Evolutionary conservation across 2,113 vertebrate genomes (phyloP).

Genomic region (Psilopsiagon aymara): DNA sequence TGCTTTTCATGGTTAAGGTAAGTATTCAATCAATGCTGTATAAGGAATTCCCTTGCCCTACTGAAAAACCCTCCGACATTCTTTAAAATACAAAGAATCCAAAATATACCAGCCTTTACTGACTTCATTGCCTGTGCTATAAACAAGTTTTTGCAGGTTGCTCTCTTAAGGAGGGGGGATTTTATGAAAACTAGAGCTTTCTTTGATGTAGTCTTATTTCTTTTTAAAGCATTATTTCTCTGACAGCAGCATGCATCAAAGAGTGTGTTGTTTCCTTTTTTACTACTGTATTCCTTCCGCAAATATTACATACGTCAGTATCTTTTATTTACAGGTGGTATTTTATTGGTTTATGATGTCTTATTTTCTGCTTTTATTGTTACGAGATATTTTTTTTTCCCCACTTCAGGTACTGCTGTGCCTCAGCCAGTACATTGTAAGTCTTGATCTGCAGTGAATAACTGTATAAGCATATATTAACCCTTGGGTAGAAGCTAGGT

Average conservation of each 20-base stretch:
- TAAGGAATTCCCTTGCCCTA: not conserved
- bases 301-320: not conserved
- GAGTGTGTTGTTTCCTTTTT: not conserved
- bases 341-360: not conserved
- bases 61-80: accelerated
- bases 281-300: not conserved
- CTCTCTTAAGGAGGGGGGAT: not conserved
- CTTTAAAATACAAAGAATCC: not conserved
- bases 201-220: not conserved
- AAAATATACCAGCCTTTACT: not conserved
- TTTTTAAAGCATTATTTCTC: not conserved
- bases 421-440: not conserved
- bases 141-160: not conserved
- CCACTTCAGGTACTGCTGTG: not conserved
- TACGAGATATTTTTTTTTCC: accelerated
- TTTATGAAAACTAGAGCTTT: not conserved
- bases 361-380: not conserved
- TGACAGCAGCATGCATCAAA: not conserved
- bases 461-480: not conserved
- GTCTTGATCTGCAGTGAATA: not conserved
- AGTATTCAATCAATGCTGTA: not conserved
- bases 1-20: not conserved
- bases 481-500: not conserved
- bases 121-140: not conserved
- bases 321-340: not conserved